Evolutionary conservation across 2,888 invertebrate species (phyloP), one percentile per base, ranked within the genome.

Genomic region (Sicus ferrugineus): DNA sequence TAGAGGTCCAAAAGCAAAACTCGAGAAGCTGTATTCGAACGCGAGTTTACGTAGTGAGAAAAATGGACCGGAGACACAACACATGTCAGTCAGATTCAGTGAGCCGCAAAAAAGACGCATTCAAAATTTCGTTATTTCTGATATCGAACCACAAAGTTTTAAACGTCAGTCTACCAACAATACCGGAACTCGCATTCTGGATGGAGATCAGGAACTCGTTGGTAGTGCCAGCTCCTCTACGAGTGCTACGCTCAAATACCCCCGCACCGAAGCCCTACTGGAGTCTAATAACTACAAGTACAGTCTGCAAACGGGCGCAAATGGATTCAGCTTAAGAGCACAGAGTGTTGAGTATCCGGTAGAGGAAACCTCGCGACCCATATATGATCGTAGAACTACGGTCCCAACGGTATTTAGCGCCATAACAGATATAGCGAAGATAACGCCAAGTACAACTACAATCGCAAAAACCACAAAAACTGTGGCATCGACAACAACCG

Each of bases 121-220:
- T 38, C 79, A 80, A 68, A 82, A 74, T 66, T 85, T 77, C 68
- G 77, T 85, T 4, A 73, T 82, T 2, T 84, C 87, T 74, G 86
- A 86, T 63, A 74, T 81, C 2, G 78, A 79, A 79, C 85, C 85
- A 54, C 84, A 86, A 80, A 87, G 86, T 76, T 87, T 87, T 77
- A 79, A 80, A 64, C 78, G 76, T 3, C 78, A 83, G 73, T 77
- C 83, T 73, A 81, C 80, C 0, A 67, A 46, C 38, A 48, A 23
- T 26, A 50, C 26, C 30, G 19, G 11, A 28, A 14, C 11, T 5
- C 19, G n/a, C 6, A 67, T 5, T 4, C 16, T 21, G 6, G 73
- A 74, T 34, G 23, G 70, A 16, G 67, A 69, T 46, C 71, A 23
- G 21, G 74, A 11, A 28, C 69, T 74, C 1, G 66, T 74, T 34